A percentile compares a stretch with the other conserved stretches of the same genome.
Conservation (phyloP, 2,113 vertebrate genomes). For the Apaloderma vittatum region DNA sequence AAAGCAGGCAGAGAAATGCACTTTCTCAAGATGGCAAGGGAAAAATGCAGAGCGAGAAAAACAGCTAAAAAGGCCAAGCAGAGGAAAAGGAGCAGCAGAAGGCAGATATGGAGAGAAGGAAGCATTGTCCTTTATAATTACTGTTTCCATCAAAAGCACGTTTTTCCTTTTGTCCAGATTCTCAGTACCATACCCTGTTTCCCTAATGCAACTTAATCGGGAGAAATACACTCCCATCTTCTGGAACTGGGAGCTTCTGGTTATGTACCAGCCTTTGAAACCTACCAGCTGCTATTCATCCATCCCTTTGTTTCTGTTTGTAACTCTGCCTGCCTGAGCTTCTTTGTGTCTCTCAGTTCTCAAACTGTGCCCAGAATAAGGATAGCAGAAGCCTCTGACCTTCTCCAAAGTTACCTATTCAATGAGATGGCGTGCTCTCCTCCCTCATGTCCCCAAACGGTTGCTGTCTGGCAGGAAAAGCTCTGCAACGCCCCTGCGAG, state of each 20-base stretch:
- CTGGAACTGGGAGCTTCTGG: background rate
- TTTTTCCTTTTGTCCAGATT: background rate
- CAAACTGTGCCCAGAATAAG: background rate
- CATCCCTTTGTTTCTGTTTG: conserved; percentile 35
- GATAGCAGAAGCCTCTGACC: background rate
- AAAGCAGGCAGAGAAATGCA: background rate
- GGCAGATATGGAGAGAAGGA: background rate
- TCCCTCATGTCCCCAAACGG: background rate
- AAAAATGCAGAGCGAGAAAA: background rate
- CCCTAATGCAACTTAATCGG: background rate
- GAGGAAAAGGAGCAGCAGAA: background rate
- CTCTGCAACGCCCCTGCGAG: background rate
- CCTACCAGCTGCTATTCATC: conserved; percentile 15
- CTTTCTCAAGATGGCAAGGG: background rate
- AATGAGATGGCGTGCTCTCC: background rate
- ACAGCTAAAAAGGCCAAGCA: background rate
- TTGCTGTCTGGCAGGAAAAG: background rate
- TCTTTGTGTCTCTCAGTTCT: background rate
- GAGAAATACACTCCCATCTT: background rate
- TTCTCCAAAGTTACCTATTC: background rate
- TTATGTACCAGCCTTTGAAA: background rate
- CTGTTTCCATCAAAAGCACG: background rate
- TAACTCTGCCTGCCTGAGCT: background rate
- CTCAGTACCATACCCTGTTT: background rate
- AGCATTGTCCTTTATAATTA: background rate